Conservation (phyloP, 2,113 vertebrate species). For the Delphinapterus leucas region DNA sequence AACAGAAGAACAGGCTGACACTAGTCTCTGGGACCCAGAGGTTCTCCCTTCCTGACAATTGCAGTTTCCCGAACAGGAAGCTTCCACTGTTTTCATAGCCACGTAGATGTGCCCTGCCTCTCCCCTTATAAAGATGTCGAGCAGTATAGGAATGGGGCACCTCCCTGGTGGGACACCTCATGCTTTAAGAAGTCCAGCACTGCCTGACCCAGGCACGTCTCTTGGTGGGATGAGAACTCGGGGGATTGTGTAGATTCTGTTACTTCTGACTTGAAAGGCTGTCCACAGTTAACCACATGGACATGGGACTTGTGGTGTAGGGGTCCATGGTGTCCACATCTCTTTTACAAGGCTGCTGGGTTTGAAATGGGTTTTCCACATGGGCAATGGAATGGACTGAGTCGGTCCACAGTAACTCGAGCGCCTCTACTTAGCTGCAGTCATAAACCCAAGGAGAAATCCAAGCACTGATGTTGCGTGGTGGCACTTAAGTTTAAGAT, state of each 20-base stretch:
- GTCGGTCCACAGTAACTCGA: neutral
- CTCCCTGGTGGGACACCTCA: neutral
- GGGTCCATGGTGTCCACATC: neutral
- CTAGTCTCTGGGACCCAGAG: neutral
- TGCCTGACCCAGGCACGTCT: neutral
- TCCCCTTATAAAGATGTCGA: neutral
- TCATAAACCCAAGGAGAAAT: neutral
- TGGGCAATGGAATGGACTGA: neutral
- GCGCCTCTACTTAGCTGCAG: neutral
- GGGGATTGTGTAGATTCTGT: neutral
- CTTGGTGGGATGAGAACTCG: neutral
- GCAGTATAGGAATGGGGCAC: neutral
- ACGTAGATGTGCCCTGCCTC: rapidly evolving
- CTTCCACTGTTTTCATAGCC: neutral
- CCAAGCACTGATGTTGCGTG: neutral
- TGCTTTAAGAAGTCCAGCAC: neutral
- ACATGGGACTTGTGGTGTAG: too few species aligned
- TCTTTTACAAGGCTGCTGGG: neutral
- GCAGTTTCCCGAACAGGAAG: rapidly evolving
- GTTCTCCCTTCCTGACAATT: neutral
- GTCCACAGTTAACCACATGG: neutral
- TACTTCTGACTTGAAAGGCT: neutral
- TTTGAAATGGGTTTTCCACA: neutral
- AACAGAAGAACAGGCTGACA: neutral
- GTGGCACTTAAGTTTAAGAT: neutral